Percentiles rank a stretch among this genome's conserved stretches.
These are phyloP conservation scores for Drosophila virilis DNA, from an alignment of 1,140 invertebrate species.

Conservation along the genomic window DNA sequence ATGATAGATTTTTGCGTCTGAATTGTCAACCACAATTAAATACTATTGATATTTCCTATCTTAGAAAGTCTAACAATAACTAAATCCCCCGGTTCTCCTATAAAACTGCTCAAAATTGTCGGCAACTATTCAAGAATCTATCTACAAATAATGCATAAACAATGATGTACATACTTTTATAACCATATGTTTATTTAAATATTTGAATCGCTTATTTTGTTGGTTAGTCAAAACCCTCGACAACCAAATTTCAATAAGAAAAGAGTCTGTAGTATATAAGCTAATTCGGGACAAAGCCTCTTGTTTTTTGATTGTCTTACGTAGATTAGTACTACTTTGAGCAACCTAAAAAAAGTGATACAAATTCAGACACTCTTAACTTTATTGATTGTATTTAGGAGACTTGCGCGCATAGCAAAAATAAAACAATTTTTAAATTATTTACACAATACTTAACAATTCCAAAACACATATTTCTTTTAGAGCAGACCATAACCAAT, in stretches of 20 bases:
- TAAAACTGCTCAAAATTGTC: slow-evolving; percentile 17
- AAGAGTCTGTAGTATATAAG: slow-evolving; percentile 3
- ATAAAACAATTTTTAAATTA: slow-evolving; percentile 74
- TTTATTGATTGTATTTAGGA: slow-evolving; percentile 63
- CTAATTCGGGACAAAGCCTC: slow-evolving; percentile 7
- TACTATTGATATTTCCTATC: slow-evolving; percentile 13
- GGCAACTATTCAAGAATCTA: slow-evolving; percentile 1
- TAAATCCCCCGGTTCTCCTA: slow-evolving; percentile 2
- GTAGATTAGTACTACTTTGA: slow-evolving; percentile 3
- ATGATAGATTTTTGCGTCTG: slow-evolving; percentile 14
- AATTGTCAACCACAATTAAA: slow-evolving; percentile 43
- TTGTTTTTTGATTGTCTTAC: slow-evolving; percentile 21
- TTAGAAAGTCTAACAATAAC: slow-evolving; percentile 27
- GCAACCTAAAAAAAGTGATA: slow-evolving; percentile 55
- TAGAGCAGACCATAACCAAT: slow-evolving; percentile 54
- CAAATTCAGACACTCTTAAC: slow-evolving; percentile 42
- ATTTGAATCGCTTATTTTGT: slow-evolving; percentile 7
- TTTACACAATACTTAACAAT: slow-evolving; percentile 53
- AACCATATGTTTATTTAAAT: slow-evolving; percentile 10
- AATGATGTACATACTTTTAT: slow-evolving; percentile 31
- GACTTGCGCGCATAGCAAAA: slow-evolving; percentile 64
- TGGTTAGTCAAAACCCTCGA: background rate
- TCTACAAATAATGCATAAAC: background rate
- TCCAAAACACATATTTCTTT: slow-evolving; percentile 24
- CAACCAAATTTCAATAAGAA: background rate